Conservation (phyloP, 2,113 vertebrate species). For the Peromyscus maniculatus region DNA sequence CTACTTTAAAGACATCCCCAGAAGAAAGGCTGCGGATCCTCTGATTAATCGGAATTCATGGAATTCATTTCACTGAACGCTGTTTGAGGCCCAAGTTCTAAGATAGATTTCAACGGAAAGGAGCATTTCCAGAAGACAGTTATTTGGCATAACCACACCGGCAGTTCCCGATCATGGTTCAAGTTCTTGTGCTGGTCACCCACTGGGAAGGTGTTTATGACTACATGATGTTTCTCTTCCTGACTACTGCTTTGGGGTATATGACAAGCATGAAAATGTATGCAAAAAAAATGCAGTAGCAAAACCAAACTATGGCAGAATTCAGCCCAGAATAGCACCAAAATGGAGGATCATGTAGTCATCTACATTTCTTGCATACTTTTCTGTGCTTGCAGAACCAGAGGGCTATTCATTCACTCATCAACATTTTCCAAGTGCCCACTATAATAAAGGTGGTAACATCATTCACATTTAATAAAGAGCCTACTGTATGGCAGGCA, state of each 20-base stretch:
- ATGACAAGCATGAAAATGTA: not conserved
- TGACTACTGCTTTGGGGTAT: not conserved
- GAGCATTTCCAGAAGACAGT: constrained; percentile 17
- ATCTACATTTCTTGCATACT: not conserved
- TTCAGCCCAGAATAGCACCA: not conserved
- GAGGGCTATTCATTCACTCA: not conserved
- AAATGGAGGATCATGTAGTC: not conserved
- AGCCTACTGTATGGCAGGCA: not conserved
- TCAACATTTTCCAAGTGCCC: not conserved
- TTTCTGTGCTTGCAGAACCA: not conserved
- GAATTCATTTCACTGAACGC: constrained; percentile 46
- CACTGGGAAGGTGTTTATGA: not conserved
- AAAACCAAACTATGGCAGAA: not conserved
- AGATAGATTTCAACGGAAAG: constrained; percentile 31
- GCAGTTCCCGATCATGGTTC: not conserved
- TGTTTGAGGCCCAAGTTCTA: constrained; percentile 25
- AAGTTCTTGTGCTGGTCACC: not conserved
- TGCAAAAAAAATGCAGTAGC: not conserved
- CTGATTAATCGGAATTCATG: constrained; percentile 59
- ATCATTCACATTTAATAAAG: not conserved
- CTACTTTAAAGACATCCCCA: constrained; percentile 39
- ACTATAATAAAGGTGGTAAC: not conserved
- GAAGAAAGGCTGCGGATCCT: not conserved
- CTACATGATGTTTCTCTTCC: fast-evolving
- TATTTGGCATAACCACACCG: not conserved